Evolutionary conservation across 2,797 vertebrate species (phyloP), one percentile per base, ranked within the genome.

Genomic region (Meriones psammophilus): DNA sequence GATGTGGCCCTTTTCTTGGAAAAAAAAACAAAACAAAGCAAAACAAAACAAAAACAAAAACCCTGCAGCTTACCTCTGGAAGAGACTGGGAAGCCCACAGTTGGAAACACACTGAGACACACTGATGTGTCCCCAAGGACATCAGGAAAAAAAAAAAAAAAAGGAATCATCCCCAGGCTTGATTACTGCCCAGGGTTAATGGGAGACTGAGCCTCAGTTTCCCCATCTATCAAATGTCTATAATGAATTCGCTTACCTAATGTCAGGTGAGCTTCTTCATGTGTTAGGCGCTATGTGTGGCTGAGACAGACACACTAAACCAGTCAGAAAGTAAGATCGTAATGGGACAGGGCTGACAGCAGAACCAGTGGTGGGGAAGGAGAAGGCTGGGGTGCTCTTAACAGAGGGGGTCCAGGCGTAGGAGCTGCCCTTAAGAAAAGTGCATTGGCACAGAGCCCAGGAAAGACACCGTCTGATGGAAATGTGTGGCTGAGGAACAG

Each of bases 1-100:
- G 97, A 93, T 88, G 95, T 93, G 89, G 73, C 64, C 78, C 96
- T 97, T 96, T 98, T 98, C 97, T 95, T 92, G 90, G 97, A 97
- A 96, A 96, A 90, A 93, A 96, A 58, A 58, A 50, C 50, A 50
- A 50, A 50, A 50, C 42, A 42, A 42, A 42, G 5, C 42, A 42
- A 42, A 42, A 42, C 42, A 42, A 50, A 50, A 50, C 50, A 50
- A 50, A 50, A 50, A 50, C 50, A 50, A 58, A 58, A 96, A 46
- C 33, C 54, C 84, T 93, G 94, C 74, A 58, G 50, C 92, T 91
- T 77, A 96, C 96, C 89, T 96, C 46, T 78, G 39, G 39, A 62
- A 81, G 74, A 73, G 4, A 46, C 42, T 14, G 66, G 81, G 91
- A 64, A 30, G 77, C 76, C 20, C 60, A 74, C 33, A 18, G 50